Conservation (phyloP, 2,888 invertebrate species). For the Lingula anatina region DNA sequence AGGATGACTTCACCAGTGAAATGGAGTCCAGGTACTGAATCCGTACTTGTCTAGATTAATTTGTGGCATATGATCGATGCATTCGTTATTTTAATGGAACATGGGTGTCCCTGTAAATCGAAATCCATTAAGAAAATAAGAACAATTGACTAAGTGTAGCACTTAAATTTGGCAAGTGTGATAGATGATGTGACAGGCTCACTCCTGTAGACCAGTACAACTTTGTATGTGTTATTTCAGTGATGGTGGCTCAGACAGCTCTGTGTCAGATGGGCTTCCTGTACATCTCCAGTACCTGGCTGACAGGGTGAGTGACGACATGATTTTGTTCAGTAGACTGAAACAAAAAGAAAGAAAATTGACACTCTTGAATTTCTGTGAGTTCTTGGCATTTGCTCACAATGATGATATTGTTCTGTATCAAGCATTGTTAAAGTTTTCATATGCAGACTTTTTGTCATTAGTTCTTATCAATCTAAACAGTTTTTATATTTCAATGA, state of each 20-base stretch:
- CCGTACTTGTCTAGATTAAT: neutral
- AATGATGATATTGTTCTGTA: neutral
- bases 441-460: no score
- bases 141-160: no score
- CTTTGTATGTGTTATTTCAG: constrained; percentile 24
- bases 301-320: no score
- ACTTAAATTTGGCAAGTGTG: no score
- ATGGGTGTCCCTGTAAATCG: no score
- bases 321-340: no score
- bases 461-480: no score
- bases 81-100: no score
- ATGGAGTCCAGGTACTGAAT: constrained; percentile 25
- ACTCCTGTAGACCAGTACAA: neutral
- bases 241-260: constrained; percentile 52
- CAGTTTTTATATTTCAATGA: no score
- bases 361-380: neutral
- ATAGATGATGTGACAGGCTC: neutral
- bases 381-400: neutral
- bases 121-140: no score
- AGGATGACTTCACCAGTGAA: constrained; percentile 25
- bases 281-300: constrained; percentile 25
- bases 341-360: no score
- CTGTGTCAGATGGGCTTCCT: constrained; percentile 49
- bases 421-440: neutral
- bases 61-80: no score